Base-by-base conservation (phyloP, 2,797 vertebrate species). In the Helicolenus hilgendorfi region DNA sequence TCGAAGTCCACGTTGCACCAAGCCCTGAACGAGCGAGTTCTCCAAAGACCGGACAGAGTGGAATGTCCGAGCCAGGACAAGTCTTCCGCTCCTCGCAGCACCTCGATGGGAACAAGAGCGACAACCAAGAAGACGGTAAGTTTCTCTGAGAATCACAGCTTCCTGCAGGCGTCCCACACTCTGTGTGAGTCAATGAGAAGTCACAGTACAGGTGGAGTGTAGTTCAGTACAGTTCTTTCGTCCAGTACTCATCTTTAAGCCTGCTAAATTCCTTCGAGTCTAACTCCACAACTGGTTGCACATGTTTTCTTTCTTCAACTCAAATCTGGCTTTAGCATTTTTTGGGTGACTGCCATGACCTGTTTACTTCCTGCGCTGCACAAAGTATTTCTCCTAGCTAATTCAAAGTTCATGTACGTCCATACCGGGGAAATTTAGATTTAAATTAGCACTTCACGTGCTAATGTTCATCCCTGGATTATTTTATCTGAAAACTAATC, bases 91-190 rank as follows among this genome's bases (percentile, higher is more conserved):
- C 70, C 86, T 63, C 65, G 58, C 82, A 77, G 85, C 77, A 33
- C 70, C 84, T 90, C 93, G 18, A 49, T 31, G 38, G 93, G 92
- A 85, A 93, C 89, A 20, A 95, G 85, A 78, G 74, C 84, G 67
- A 84, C 83, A 69, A 82, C 85, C 86, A 96, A 91, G 86, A 97
- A 93, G 60, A 96, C 81, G 92, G 97, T 98, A 92, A 94, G 96
- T 85, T 77, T 58, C n/a, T 81, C 67, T 56, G 4, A 41, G 71
- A 73, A 14, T 33, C 2, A 1, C 41, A 68, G 27, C n/a, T 33
- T 68, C 45, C 24, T 71, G n/a, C 10, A 36, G 55, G 24, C n/a
- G 9, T 78, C 38, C 35, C 6, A 18, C 7, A 36, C 31, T 76
- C 53, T 86, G 18, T 72, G 33, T 53, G 56, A 36, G 56, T 64